Evolutionary conservation across 2,888 invertebrate species (phyloP).

Genomic region (Pristionchus fissidentatus): DNA sequence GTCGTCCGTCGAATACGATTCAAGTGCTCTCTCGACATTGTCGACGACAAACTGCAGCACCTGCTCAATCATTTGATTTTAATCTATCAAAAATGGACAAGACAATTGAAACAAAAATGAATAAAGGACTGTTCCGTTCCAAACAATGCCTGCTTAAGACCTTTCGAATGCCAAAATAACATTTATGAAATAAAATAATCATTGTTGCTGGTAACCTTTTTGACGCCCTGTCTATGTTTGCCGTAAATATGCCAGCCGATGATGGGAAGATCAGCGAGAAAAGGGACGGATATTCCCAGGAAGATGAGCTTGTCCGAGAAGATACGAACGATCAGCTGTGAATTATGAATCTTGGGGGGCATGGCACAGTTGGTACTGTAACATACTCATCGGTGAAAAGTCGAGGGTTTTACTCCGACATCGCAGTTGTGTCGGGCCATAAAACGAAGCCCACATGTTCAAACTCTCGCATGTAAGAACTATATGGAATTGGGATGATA

Average conservation of each 20-base stretch:
- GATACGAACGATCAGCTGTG: not conserved
- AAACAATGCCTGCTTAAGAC: too few species aligned
- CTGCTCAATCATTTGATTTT: not conserved
- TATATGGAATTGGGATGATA: not conserved
- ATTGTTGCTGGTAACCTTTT: slow-evolving; percentile 3
- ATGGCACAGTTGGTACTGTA: too few species aligned
- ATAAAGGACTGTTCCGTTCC: too few species aligned
- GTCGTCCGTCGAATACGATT: not conserved
- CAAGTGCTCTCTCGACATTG: not conserved
- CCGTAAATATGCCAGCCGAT: slow-evolving; percentile 27
- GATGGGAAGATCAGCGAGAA: not conserved
- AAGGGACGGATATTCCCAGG: slow-evolving; percentile 5
- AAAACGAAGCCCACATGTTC: too few species aligned
- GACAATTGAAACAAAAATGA: too few species aligned
- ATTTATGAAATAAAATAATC: too few species aligned
- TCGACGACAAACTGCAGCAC: slow-evolving; percentile 16
- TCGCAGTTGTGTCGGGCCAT: too few species aligned
- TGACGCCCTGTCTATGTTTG: not conserved
- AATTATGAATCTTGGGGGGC: too few species aligned
- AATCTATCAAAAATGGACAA: not conserved
- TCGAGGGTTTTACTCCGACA: too few species aligned
- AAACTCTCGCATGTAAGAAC: not conserved
- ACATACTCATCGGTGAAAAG: too few species aligned
- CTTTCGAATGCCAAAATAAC: too few species aligned
- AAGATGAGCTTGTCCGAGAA: slow-evolving; percentile 5